Evolutionary conservation across 2,797 vertebrate genomes (phyloP).

Genomic region (Brotogeris chrysoptera): DNA sequence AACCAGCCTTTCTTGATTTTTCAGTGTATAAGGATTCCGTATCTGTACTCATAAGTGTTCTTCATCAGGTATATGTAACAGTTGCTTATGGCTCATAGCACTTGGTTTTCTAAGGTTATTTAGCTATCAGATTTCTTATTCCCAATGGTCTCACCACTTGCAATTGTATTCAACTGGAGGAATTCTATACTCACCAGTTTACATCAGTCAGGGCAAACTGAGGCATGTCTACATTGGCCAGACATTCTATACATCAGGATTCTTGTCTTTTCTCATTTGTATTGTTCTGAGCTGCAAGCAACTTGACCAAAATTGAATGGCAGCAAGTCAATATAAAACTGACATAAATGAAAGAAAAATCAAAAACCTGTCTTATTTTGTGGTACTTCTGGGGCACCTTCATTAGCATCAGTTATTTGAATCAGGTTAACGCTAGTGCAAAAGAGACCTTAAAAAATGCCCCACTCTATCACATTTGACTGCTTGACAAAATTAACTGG

Average conservation of each 20-base stretch:
- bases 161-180: background rate
- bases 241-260: background rate
- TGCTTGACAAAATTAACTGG: slow-evolving; percentile 15
- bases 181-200: background rate
- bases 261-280: background rate
- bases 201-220: background rate
- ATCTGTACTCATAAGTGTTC: background rate
- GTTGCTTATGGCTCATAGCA: background rate
- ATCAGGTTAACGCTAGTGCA: background rate
- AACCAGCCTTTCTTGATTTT: background rate
- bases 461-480: background rate
- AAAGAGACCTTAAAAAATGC: background rate
- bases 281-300: background rate
- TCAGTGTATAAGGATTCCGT: background rate
- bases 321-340: background rate
- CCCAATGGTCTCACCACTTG: background rate
- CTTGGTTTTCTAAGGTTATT: background rate
- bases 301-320: background rate
- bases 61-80: background rate
- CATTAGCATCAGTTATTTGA: background rate
- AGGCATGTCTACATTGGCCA: background rate
- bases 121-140: slow-evolving; percentile 2
- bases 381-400: background rate
- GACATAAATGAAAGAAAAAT: background rate
- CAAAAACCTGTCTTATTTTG: background rate